A percentile compares a stretch with the other conserved stretches of the same genome.
Conservation (phyloP, 2,888 invertebrate genomes). For the Gari tellinella region DNA sequence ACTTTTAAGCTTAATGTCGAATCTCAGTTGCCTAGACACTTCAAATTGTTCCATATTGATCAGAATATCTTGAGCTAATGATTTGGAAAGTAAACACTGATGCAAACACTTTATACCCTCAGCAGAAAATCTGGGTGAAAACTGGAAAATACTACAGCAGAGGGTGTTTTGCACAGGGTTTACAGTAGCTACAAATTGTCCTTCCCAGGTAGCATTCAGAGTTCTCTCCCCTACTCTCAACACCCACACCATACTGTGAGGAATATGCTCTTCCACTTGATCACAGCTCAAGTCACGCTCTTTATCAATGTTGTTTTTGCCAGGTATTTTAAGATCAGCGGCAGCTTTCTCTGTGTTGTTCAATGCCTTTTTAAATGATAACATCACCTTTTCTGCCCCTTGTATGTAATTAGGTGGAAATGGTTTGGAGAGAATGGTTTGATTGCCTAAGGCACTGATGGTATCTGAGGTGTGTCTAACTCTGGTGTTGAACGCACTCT, state of each 20-base stretch:
- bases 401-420: slow-evolving; percentile 35
- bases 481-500: slow-evolving; percentile 45
- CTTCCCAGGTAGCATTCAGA: slow-evolving; percentile 50
- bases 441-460: slow-evolving; percentile 24
- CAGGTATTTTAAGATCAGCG: slow-evolving; percentile 1
- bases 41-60: slow-evolving; percentile 59
- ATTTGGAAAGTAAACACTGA: slow-evolving; percentile 44
- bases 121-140: slow-evolving; percentile 40
- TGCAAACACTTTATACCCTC: slow-evolving; percentile 51
- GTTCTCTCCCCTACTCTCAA: slow-evolving; percentile 33
- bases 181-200: slow-evolving; percentile 56
- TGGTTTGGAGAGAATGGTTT: slow-evolving; percentile 25
- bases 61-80: slow-evolving; percentile 45
- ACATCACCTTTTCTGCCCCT: slow-evolving; percentile 41
- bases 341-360: slow-evolving; percentile 20
- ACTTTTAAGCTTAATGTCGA: slow-evolving; percentile 40
- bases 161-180: slow-evolving; percentile 43
- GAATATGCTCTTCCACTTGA: slow-evolving; percentile 55
- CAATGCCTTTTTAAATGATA: slow-evolving; percentile 49
- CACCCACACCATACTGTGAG: slow-evolving; percentile 57
- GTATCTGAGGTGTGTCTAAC: slow-evolving; percentile 28
- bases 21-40: slow-evolving; percentile 54
- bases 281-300: slow-evolving; percentile 26
- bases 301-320: slow-evolving; percentile 4
- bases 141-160: slow-evolving; percentile 49